Base-by-base conservation (phyloP, 2,888 invertebrate species). In the Rhabditoides inermis region DNA sequence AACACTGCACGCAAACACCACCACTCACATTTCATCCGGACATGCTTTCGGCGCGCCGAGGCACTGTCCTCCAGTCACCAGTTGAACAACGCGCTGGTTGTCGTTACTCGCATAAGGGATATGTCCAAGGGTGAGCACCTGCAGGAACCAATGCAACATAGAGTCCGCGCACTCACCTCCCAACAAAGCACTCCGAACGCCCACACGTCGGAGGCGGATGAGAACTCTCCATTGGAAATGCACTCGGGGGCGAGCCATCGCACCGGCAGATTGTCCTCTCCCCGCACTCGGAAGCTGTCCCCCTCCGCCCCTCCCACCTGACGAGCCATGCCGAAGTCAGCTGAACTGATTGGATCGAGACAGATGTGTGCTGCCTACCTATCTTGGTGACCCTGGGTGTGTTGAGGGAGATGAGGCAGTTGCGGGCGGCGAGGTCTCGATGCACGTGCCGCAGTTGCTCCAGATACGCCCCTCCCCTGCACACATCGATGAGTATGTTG, bases 241-340 rank as follows among this genome's bases (percentile, higher is more conserved):
- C 91, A 90, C 79, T 98, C 98, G 1, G 94, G 94, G 0, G 92
- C 86, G 92, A 98, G 94, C 95, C 95, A 95, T 37, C 92, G 82
- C 6, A 95, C 90, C 1, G 94, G 95, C 47, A 95, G 78, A 42
- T 92, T 79, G 1, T 91, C 87, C 80, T 83, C 83, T 1, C 88
- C 88, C 79, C 90, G 90, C 78, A 94, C 92, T 60, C 92, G 83
- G 76, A 95, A 98, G 76, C 95, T 98, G 77, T 95, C 94, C 32
- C 88, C 91, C 77, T 90, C 89, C 78, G 94, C 94, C 60, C 95
- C 89, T 77, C 95, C 94, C 58, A n/a, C n/a, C n/a, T n/a, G n/a
- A n/a, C 95, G 82, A 0, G 95, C 92, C 7, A 98, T 81, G 0
- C 95, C 95, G 77, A 95, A 95, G 79, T 95, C 95, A 0, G 63